Evolutionary conservation across 2,888 invertebrate genomes (phyloP).

Genomic region (Caenorhabditis plicata): DNA sequence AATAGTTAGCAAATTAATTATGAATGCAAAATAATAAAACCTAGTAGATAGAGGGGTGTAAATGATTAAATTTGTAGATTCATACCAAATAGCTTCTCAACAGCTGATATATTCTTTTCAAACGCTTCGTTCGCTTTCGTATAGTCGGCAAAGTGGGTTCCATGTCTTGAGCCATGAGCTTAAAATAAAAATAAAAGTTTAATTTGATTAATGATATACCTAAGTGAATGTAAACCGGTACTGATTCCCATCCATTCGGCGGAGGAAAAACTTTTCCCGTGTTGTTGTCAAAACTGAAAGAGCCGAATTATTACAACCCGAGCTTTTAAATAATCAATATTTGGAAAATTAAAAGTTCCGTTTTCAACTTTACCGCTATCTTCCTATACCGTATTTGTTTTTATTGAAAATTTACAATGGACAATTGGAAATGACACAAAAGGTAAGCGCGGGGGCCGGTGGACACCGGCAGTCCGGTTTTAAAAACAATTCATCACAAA

Average conservation of each 20-base stretch:
- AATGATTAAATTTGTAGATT: no score
- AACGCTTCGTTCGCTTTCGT: slow-evolving; percentile 44
- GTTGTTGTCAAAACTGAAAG: slow-evolving; percentile 43
- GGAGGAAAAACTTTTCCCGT: slow-evolving; percentile 46
- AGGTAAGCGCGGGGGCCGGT: no score
- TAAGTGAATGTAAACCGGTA: slow-evolving; percentile 44
- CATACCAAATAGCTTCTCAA: slow-evolving; percentile 48
- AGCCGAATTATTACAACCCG: neutral
- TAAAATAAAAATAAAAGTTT: slow-evolving; percentile 16
- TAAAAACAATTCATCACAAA: no score
- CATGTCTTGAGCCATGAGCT: slow-evolving; percentile 47
- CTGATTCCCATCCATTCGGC: slow-evolving; percentile 43
- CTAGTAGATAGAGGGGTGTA: no score
- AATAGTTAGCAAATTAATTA: no score
- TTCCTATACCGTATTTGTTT: no score
- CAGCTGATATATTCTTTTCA: slow-evolving; percentile 45
- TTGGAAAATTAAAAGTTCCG: neutral
- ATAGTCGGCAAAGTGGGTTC: slow-evolving; percentile 44
- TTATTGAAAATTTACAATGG: no score
- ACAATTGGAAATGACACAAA: no score
- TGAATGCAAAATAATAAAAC: no score
- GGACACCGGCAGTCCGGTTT: no score
- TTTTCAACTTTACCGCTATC: no score
- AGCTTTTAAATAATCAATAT: neutral
- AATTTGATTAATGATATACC: slow-evolving; percentile 23